These are phyloP conservation scores for Drosophila dives DNA, from an alignment of 2,888 invertebrate species.

Conservation along the genomic window DNA sequence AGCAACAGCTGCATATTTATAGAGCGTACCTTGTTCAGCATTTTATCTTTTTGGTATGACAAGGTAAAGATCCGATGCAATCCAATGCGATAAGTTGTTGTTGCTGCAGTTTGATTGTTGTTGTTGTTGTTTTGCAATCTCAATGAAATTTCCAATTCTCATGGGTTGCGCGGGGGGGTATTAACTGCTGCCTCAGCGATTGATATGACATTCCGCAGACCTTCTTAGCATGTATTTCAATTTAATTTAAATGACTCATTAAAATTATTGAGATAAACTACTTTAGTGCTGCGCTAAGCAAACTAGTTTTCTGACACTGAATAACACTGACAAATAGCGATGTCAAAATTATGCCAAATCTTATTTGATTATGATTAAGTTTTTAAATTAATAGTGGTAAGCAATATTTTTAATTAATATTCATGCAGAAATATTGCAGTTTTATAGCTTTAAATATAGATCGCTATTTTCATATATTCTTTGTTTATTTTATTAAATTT, in stretches of 20 bases:
- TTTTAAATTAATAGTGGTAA: not conserved
- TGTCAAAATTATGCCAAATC: not conserved
- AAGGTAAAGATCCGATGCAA: constrained; percentile 49
- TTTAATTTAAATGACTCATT: constrained; percentile 8
- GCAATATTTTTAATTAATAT: too few relatives aligned
- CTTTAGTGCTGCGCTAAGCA: constrained; percentile 26
- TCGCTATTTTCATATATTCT: too few relatives aligned
- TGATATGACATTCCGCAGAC: constrained; percentile 26
- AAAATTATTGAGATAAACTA: constrained; percentile 1
- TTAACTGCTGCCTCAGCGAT: constrained; percentile 2
- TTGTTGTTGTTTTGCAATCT: constrained; percentile 35
- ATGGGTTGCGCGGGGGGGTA: not conserved
- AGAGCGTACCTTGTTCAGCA: constrained; percentile 31
- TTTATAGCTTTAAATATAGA: not conserved
- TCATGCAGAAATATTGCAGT: too few relatives aligned
- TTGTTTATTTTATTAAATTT: too few relatives aligned
- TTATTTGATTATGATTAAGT: not conserved
- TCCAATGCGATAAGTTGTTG: constrained; percentile 21
- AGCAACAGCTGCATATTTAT: constrained; percentile 46
- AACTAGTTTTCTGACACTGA: constrained; percentile 10
- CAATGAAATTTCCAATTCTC: constrained; percentile 43
- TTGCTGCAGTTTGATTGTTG: constrained; percentile 3
- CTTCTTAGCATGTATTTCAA: constrained; percentile 11
- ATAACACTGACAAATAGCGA: not conserved
- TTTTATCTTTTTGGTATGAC: constrained; percentile 45